Conservation (phyloP, 2,113 vertebrate species). For the Haemorhous mexicanus region DNA sequence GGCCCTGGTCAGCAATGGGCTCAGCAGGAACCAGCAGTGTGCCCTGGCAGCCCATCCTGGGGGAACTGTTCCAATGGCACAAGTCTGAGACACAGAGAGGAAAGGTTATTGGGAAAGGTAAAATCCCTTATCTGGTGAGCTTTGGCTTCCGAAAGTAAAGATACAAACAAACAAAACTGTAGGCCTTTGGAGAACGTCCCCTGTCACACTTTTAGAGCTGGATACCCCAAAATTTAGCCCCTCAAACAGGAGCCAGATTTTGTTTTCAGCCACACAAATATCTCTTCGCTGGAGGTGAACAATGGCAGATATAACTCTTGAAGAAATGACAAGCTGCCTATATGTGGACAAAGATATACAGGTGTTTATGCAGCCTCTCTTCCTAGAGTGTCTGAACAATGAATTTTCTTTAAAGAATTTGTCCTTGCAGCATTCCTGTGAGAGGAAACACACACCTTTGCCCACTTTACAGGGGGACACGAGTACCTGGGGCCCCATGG, state of each 20-base stretch:
- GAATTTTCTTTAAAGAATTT: not conserved
- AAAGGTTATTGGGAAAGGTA: not conserved
- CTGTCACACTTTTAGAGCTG: not conserved
- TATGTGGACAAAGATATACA: accelerated
- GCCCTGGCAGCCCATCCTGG: not conserved
- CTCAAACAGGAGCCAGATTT: not conserved
- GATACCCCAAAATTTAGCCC: not conserved
- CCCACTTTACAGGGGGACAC: not conserved
- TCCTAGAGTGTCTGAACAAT: not conserved
- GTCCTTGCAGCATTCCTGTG: not conserved
- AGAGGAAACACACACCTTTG: not conserved
- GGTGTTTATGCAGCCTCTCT: not conserved
- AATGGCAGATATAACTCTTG: not conserved
- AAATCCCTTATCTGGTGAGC: not conserved
- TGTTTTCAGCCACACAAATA: not conserved
- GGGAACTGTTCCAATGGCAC: accelerated
- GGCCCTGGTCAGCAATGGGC: not conserved
- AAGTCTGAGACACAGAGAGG: not conserved
- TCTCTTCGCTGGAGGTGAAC: not conserved
- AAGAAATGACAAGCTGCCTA: not conserved
- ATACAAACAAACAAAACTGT: not conserved
- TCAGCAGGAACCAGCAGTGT: not conserved
- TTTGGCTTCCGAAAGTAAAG: not conserved
- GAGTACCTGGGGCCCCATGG: not conserved
- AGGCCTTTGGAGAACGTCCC: not conserved